Evolutionary conservation across 2,797 vertebrate genomes (phyloP), one percentile per base, ranked within the genome.

Genomic region (Adelosebastes latens): DNA sequence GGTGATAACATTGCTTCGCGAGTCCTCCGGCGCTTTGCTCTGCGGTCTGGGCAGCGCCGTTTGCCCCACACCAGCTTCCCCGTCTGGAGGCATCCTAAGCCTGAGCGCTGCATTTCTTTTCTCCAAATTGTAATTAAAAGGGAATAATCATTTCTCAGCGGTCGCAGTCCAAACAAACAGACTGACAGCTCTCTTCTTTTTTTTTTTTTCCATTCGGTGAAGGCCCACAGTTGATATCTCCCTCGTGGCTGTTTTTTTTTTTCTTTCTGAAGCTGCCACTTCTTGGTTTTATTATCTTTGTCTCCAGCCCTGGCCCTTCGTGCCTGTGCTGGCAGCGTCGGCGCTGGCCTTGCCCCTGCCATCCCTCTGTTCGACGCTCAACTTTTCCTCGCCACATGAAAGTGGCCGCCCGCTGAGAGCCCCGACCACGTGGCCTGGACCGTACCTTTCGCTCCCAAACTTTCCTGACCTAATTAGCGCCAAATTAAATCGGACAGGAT

Each of bases 121-220:
- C 93, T 94, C 85, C 87, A 92, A 94, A 94, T 91, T 83, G 91
- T 96, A 95, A 96, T 96, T 96, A 96, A 95, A 95, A 94, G 88
- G 74, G 94, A 94, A 94, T 94, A 93, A 94, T 95, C 93, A 94
- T 95, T 94, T 93, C 92, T 96, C 91, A 78, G 93, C 78, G 88
- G 92, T 89, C 62, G 61, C 87, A 64, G 91, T 92, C 91, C 91
- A 93, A 94, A 95, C 93, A 95, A 93, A 94, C 93, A 92, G 88
- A 94, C 93, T 89, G 93, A 91, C 91, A 90, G 90, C 89, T 91
- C 83, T 88, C 80, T 86, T 64, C 55, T 72, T 73, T 55, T 83
- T 72, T 36, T 46, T 68, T 84, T 78, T 63, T 42, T 63, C 56
- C 46, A 58, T 68, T 85, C 80, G 36, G 77, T 56, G 12, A 67